Conservation (phyloP, 2,888 invertebrate genomes). For the Hoplodrina blanda region DNA sequence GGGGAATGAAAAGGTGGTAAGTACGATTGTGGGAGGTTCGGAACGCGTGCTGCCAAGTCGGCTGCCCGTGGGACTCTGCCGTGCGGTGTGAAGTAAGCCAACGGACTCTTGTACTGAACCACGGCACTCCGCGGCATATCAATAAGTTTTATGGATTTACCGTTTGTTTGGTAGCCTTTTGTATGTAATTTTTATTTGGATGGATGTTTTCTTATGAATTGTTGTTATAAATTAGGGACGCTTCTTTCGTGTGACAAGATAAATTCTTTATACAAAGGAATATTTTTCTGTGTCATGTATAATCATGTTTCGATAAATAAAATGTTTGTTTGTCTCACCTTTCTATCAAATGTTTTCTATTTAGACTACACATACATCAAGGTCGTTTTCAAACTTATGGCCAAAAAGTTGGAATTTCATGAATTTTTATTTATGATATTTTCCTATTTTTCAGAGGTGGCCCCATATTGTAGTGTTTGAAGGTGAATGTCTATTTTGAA, state of each 20-base stretch:
- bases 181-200: conserved; percentile 38
- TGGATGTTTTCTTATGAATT: conserved; percentile 10
- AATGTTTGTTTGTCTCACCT: not conserved
- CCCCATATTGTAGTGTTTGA: too few species aligned
- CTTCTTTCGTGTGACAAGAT: not conserved
- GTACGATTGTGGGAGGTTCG: conserved; percentile 50
- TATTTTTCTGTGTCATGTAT: not conserved
- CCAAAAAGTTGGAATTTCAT: too few species aligned
- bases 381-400: too few species aligned
- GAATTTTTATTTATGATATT: too few species aligned
- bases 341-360: not conserved
- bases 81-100: conserved; percentile 57
- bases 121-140: conserved; percentile 56
- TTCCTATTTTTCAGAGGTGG: too few species aligned
- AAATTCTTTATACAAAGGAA: not conserved
- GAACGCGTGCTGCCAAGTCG: conserved; percentile 74
- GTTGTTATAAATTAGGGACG: not conserved
- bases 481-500: too few species aligned
- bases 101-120: conserved; percentile 52
- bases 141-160: conserved; percentile 63
- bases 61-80: conserved; percentile 75
- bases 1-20: conserved; percentile 57
- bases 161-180: conserved; percentile 51
- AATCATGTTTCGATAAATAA: not conserved
- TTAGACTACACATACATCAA: not conserved